phyloP scores from a whole-genome alignment of 2,113 vertebrate genomes.

The human region DNA sequence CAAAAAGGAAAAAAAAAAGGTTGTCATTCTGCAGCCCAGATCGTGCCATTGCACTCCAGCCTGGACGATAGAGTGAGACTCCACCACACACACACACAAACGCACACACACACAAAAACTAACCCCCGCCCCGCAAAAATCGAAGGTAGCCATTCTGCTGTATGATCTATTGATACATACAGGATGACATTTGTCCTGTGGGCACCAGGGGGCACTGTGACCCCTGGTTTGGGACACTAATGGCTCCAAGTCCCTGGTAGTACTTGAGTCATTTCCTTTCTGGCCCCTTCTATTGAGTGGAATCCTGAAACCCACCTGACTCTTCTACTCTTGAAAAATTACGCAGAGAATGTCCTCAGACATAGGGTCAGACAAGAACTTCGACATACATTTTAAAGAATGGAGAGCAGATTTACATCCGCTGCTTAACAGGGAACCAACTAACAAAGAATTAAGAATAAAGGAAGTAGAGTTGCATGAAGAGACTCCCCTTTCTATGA shows the following conservation, averaged over 20 bases:
- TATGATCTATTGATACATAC: background rate
- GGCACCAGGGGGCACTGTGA: background rate
- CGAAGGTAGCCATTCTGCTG: background rate
- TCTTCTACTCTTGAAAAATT: too few species aligned
- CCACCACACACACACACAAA: too few species aligned
- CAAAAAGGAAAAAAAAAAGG: too few species aligned
- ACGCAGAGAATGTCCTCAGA: too few species aligned
- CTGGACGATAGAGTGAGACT: too few species aligned
- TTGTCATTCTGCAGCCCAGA: too few species aligned
- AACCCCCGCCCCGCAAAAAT: too few species aligned
- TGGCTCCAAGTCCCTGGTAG: fast-evolving
- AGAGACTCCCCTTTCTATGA: background rate
- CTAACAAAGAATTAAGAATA: background rate
- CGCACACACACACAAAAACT: too few species aligned
- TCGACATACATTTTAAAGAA: background rate
- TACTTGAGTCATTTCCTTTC: background rate
- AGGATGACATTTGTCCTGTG: background rate
- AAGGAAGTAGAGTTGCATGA: slow-evolving; percentile 43
- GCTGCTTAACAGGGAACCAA: background rate
- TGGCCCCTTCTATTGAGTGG: too few species aligned
- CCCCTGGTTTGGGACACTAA: background rate
- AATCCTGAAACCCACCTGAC: too few species aligned
- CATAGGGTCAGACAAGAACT: background rate
- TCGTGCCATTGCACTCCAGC: too few species aligned
- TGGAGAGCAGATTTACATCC: background rate